Evolutionary conservation across 2,888 invertebrate genomes (phyloP).

Genomic region (Eristalinus aeneus): DNA sequence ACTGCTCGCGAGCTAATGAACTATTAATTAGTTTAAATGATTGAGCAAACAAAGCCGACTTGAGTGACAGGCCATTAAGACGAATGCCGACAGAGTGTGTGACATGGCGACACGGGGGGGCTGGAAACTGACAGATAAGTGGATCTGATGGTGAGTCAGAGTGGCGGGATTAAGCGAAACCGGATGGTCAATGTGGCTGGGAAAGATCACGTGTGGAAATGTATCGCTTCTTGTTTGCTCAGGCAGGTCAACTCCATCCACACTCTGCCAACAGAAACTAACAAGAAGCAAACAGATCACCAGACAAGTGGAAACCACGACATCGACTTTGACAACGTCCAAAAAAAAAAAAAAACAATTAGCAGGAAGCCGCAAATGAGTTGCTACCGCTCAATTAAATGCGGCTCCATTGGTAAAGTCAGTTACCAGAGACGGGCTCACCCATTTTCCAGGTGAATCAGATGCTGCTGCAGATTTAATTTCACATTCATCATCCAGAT

Average conservation of each 20-base stretch:
- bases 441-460: background rate
- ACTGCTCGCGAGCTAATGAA: slow-evolving; percentile 14
- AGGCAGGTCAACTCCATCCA: no score
- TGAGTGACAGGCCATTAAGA: slow-evolving; percentile 1
- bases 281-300: background rate
- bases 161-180: background rate
- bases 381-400: background rate
- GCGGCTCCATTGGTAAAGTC: background rate
- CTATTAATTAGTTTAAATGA: slow-evolving; percentile 38
- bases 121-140: no score
- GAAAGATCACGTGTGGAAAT: background rate
- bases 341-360: background rate
- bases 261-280: background rate
- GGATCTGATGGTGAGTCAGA: no score
- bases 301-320: background rate
- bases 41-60: slow-evolving; percentile 40
- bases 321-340: background rate
- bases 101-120: background rate
- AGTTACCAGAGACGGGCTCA: background rate
- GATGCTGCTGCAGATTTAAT: background rate
- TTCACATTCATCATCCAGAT: slow-evolving; percentile 4
- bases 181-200: no score
- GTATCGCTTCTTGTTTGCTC: no score
- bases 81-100: background rate
- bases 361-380: background rate